Percentiles rank a stretch among this genome's conserved stretches.
Conservation (phyloP, 2,113 vertebrate genomes). For the Stegostoma tigrinum region DNA sequence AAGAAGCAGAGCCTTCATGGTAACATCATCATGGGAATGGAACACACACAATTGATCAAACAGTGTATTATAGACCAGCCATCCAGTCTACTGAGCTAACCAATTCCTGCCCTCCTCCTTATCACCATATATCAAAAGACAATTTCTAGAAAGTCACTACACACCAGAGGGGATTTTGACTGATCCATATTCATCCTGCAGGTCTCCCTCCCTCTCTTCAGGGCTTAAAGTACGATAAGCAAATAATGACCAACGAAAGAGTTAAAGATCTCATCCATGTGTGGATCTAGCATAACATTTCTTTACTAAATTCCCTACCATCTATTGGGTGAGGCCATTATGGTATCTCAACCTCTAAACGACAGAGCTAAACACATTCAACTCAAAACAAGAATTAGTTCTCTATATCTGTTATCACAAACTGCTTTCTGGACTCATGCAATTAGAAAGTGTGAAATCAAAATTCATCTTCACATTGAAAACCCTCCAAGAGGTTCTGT, state of each 20-base stretch:
- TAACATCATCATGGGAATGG: too few relatives aligned
- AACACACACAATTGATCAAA: too few relatives aligned
- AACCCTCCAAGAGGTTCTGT: too few relatives aligned
- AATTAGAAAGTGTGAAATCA: not conserved
- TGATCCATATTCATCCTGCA: not conserved
- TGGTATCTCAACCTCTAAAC: not conserved
- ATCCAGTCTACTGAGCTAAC: too few relatives aligned
- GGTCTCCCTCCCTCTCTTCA: not conserved
- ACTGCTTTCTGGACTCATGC: not conserved
- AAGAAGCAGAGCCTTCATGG: too few relatives aligned
- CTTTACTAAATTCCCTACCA: not conserved
- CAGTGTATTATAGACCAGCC: too few relatives aligned
- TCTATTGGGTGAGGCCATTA: not conserved
- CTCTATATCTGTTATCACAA: not conserved
- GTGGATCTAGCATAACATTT: too few relatives aligned
- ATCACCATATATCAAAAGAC: not conserved
- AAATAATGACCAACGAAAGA: not conserved
- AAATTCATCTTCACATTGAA: too few relatives aligned
- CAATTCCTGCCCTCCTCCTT: too few relatives aligned
- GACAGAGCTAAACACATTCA: not conserved
- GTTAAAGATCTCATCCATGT: not conserved
- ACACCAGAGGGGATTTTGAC: not conserved
- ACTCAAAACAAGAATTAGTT: not conserved
- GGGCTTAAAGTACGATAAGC: not conserved
- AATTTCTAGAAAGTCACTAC: not conserved